These are phyloP conservation scores for Xenopus tropicalis DNA, from an alignment of 2,113 vertebrate species.

Conservation along the genomic window DNA sequence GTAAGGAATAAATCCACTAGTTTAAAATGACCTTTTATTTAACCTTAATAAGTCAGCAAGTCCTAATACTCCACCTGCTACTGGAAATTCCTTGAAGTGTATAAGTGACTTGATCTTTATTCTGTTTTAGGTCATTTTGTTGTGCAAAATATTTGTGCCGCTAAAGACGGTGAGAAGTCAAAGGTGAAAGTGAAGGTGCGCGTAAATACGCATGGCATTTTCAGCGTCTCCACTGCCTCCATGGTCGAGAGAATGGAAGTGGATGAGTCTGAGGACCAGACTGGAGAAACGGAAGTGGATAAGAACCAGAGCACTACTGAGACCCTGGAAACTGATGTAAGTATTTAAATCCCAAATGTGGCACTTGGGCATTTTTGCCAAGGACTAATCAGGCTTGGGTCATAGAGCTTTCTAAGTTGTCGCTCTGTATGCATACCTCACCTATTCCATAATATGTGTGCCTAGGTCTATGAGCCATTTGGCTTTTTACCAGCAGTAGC, in stretches of 20 bases:
- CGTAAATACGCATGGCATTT: slow-evolving; percentile 71
- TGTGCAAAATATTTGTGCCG: slow-evolving; percentile 72
- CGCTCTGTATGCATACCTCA: too few species aligned
- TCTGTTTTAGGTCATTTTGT: slow-evolving; percentile 65
- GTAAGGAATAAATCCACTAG: slow-evolving; percentile 51
- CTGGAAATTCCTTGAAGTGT: too few species aligned
- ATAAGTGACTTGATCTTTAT: background rate
- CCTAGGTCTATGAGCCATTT: too few species aligned
- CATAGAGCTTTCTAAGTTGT: too few species aligned
- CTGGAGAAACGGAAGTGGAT: slow-evolving; percentile 59
- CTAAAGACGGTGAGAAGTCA: slow-evolving; percentile 74
- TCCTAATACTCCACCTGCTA: too few species aligned
- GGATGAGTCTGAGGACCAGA: slow-evolving; percentile 57
- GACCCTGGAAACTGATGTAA: slow-evolving; percentile 58
- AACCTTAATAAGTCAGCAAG: too few species aligned
- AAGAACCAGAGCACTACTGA: slow-evolving; percentile 55
- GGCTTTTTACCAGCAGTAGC: too few species aligned
- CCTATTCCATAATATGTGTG: too few species aligned
- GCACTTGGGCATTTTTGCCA: too few species aligned
- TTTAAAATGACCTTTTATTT: background rate
- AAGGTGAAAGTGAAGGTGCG: slow-evolving; percentile 76
- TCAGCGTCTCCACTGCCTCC: slow-evolving; percentile 72
- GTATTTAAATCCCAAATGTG: slow-evolving; percentile 37
- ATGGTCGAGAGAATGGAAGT: slow-evolving; percentile 68
- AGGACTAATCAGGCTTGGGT: too few species aligned